Conservation (phyloP, 2,113 vertebrate genomes). For the Sylvietta virens region DNA sequence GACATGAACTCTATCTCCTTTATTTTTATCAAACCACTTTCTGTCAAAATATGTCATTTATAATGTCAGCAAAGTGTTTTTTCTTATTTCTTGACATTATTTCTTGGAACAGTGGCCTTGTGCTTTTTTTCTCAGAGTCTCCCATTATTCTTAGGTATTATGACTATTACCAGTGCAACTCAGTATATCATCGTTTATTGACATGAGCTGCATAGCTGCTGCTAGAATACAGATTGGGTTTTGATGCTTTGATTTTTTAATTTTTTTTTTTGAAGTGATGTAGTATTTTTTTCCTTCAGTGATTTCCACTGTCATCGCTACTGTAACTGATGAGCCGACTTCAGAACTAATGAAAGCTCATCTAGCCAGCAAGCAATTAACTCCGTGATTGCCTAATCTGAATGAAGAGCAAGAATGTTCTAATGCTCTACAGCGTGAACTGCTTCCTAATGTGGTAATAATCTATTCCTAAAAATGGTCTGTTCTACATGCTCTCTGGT, state of each 20-base stretch:
- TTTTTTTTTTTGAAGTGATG: neutral
- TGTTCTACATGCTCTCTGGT: neutral
- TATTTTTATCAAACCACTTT: neutral
- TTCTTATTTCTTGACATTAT: neutral
- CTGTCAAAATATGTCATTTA: neutral
- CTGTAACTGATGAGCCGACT: neutral
- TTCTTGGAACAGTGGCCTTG: neutral
- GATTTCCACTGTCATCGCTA: neutral
- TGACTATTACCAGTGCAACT: neutral
- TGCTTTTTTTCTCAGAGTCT: neutral
- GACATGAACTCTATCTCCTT: neutral
- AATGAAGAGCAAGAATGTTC: neutral
- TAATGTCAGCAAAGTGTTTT: neutral
- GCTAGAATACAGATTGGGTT: neutral
- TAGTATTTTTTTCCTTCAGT: neutral
- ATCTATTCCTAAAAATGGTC: neutral
- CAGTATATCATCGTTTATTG: neutral
- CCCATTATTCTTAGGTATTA: neutral
- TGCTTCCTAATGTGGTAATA: neutral
- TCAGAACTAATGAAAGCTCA: slow-evolving; percentile 1
- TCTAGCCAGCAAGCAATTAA: neutral
- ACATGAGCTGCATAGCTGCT: neutral
- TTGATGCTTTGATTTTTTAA: neutral
- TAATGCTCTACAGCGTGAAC: neutral
- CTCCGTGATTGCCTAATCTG: neutral